Conservation (phyloP, 2,113 vertebrate species). For the Hystrix cristata region DNA sequence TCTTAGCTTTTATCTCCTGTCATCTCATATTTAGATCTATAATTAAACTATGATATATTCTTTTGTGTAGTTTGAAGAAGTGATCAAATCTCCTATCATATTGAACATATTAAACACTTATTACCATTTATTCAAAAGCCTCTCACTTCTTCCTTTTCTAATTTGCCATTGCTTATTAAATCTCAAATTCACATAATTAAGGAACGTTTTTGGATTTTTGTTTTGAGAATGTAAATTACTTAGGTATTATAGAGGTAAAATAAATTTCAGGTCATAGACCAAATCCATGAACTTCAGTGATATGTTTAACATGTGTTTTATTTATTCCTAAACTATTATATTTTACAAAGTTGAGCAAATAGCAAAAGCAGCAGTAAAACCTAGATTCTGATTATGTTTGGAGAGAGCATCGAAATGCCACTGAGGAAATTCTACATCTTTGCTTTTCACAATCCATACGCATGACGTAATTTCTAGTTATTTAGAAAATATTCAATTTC, state of each 20-base stretch:
- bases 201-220: not conserved
- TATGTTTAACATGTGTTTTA: not conserved
- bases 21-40: not conserved
- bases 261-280: not conserved
- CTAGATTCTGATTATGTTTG: not conserved
- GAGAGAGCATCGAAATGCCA: not conserved
- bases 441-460: not conserved
- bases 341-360: not conserved
- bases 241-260: conserved; percentile 26
- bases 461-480: not conserved
- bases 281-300: not conserved
- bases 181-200: not conserved
- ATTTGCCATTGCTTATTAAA: not conserved
- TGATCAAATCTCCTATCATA: not conserved
- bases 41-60: not conserved
- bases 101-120: not conserved
- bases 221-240: not conserved
- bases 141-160: not conserved
- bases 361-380: not conserved
- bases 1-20: not conserved
- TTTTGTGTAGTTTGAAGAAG: not conserved
- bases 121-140: not conserved
- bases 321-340: not conserved
- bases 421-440: not conserved
- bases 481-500: not conserved